phyloP scores from a whole-genome alignment of 2,888 invertebrate species.

The Mesoligia furuncula region DNA sequence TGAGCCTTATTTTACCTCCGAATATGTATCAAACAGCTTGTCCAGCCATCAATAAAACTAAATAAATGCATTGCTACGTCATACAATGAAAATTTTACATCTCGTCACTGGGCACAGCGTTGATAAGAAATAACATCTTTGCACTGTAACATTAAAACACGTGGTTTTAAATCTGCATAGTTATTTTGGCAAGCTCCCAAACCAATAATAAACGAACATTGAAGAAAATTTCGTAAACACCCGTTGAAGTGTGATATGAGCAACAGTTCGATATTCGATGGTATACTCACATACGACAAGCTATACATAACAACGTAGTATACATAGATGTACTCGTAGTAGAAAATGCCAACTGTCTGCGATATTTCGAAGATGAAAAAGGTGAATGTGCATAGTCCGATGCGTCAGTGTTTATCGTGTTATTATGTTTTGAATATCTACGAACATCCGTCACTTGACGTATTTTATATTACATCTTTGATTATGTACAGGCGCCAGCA shows the following conservation, averaged over 20 bases:
- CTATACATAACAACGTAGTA: not conserved
- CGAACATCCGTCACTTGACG: slow-evolving; percentile 8
- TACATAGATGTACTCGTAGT: not conserved
- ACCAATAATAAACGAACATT: slow-evolving; percentile 66
- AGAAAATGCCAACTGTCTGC: slow-evolving; percentile 33
- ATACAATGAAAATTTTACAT: slow-evolving; percentile 20
- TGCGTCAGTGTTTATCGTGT: slow-evolving; percentile 19
- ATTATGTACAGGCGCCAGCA: not conserved
- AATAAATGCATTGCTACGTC: not conserved
- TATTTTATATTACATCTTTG: slow-evolving; percentile 25
- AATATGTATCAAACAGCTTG: slow-evolving; percentile 1
- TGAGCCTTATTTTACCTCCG: slow-evolving; percentile 2
- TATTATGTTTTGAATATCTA: slow-evolving; percentile 13
- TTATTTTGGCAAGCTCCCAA: slow-evolving; percentile 65
- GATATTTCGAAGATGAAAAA: slow-evolving; percentile 34
- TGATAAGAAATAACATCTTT: slow-evolving; percentile 55
- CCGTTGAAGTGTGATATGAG: slow-evolving; percentile 61
- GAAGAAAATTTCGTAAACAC: slow-evolving; percentile 65
- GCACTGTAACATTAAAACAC: slow-evolving; percentile 54
- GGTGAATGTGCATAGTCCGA: slow-evolving; percentile 13
- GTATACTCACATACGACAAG: not conserved
- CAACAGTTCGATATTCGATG: slow-evolving; percentile 50
- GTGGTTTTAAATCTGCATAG: slow-evolving; percentile 61
- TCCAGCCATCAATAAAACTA: not conserved
- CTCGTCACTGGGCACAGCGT: slow-evolving; percentile 37